Conservation (phyloP, 2,888 invertebrate genomes). For the Harpagoxenus sublaevis region DNA sequence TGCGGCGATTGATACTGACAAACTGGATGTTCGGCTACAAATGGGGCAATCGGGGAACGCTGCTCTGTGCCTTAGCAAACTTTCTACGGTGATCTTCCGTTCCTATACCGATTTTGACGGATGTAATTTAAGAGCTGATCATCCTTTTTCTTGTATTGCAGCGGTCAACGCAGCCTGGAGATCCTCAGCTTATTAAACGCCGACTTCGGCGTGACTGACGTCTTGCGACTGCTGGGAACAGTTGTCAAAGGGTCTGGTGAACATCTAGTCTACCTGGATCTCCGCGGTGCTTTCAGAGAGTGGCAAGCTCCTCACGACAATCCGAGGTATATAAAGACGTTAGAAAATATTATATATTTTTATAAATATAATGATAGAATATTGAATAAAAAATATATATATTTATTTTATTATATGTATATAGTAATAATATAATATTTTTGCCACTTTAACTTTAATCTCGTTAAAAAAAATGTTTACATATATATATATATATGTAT, state of each 20-base stretch:
- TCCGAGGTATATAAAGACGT: constrained; percentile 76
- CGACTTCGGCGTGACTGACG: constrained; percentile 86
- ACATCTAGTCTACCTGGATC: constrained; percentile 84
- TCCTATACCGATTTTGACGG: neutral
- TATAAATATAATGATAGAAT: neutral
- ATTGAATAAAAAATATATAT: no score
- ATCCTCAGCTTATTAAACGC: constrained; percentile 86
- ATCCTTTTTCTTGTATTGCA: constrained; percentile 62
- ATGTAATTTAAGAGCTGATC: constrained; percentile 3
- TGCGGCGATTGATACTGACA: constrained; percentile 85
- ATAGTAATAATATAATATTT: neutral
- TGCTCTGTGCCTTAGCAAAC: constrained; percentile 82
- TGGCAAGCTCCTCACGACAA: constrained; percentile 84
- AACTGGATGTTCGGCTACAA: constrained; percentile 87
- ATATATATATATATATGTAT: neutral
- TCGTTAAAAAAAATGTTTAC: no score
- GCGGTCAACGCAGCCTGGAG: constrained; percentile 85
- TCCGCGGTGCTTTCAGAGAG: constrained; percentile 86
- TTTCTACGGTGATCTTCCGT: constrained; percentile 79
- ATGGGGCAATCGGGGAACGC: constrained; percentile 83
- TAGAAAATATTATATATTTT: neutral
- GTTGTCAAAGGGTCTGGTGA: constrained; percentile 82
- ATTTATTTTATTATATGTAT: no score
- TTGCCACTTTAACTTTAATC: no score
- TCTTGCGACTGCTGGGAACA: constrained; percentile 85